Conservation (phyloP, 2,113 vertebrate species). For the Ceratotherium simum region DNA sequence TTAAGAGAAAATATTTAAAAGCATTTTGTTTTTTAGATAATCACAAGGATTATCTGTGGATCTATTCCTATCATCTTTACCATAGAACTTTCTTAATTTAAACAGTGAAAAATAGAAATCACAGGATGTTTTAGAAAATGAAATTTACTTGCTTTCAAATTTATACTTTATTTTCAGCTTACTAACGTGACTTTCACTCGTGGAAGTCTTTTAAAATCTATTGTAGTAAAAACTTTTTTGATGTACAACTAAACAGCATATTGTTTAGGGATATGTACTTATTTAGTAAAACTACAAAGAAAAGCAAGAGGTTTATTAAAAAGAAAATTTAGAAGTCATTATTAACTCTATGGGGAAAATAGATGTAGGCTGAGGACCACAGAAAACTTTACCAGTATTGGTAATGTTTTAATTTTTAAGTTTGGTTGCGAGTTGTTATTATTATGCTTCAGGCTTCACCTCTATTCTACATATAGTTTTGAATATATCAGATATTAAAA, state of each 20-base stretch:
- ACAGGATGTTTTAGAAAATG: constrained; percentile 33
- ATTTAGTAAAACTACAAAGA: background rate
- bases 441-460: background rate
- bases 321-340: background rate
- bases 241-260: background rate
- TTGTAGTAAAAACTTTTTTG: constrained; percentile 16
- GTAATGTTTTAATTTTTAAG: background rate
- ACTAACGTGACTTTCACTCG: background rate
- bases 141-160: constrained; percentile 39
- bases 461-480: background rate
- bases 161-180: constrained; percentile 52
- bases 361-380: background rate
- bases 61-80: background rate
- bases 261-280: background rate
- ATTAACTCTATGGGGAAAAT: background rate
- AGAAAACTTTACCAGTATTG: background rate
- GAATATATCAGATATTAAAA: background rate
- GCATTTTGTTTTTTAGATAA: constrained; percentile 32
- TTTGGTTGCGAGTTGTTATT: background rate
- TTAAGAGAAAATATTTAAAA: constrained; percentile 36
- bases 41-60: background rate
- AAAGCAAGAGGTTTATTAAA: background rate
- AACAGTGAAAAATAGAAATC: constrained; percentile 47
- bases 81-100: constrained; percentile 4
- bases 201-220: constrained; percentile 46